Conservation (phyloP, 1,140 invertebrate genomes). For the Berghia stephanieae region DNA sequence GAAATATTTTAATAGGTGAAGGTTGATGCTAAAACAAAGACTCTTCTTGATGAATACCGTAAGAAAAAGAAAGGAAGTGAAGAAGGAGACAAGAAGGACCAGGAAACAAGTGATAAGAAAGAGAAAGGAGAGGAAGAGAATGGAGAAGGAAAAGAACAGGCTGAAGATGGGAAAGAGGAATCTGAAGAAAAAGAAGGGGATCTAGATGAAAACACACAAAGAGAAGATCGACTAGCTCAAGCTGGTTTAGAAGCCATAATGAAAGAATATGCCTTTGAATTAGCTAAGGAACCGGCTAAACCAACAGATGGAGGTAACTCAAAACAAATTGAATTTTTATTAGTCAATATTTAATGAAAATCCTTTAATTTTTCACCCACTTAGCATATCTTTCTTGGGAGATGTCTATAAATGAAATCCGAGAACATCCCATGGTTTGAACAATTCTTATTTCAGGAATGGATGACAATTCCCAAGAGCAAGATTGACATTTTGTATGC, state of each 20-base stretch:
- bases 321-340: too few relatives aligned
- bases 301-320: constrained; percentile 22
- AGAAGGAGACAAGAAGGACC: constrained; percentile 37
- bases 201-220: constrained; percentile 57
- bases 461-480: too few relatives aligned
- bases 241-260: constrained; percentile 82
- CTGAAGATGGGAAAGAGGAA: constrained; percentile 45
- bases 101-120: constrained; percentile 39
- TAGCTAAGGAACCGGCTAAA: constrained; percentile 69
- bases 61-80: constrained; percentile 54
- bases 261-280: constrained; percentile 81
- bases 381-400: too few relatives aligned
- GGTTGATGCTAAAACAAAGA: constrained; percentile 98
- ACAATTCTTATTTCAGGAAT: too few relatives aligned
- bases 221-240: constrained; percentile 71
- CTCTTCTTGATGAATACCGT: constrained; percentile 89
- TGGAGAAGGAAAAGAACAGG: constrained; percentile 42
- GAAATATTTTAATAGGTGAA: constrained; percentile 72
- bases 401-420: too few relatives aligned
- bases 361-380: too few relatives aligned
- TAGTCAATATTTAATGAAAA: too few relatives aligned
- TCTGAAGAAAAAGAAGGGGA: constrained; percentile 53
- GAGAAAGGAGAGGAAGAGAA: constrained; percentile 43
- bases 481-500: too few relatives aligned
- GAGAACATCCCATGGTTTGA: too few relatives aligned